Evolutionary conservation across 2,797 vertebrate species (phyloP), one percentile per base, ranked within the genome.

Genomic region (Monodelphis domestica): DNA sequence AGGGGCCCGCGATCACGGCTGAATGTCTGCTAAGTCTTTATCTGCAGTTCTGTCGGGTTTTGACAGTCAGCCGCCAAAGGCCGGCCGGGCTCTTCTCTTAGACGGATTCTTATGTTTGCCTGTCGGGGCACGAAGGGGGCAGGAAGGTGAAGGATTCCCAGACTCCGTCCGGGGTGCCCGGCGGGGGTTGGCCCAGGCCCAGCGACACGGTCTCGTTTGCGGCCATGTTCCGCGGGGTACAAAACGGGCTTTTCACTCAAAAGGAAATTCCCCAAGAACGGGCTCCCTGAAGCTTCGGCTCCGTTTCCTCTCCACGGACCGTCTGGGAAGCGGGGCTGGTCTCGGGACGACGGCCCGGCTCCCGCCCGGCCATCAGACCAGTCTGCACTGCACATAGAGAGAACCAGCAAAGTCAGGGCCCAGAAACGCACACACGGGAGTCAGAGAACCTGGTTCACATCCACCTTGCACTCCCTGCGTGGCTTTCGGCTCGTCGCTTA

Each of bases 11-110:
- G n/a, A n/a, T n/a, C n/a, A n/a, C n/a, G n/a, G n/a, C n/a, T n/a
- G n/a, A 6, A 0, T 54, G 95, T 97, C 91, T 95, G 94, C 51
- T 97, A 94, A 96, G 53, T 95, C 95, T 96, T 90, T 89, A 95
- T 90, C 53, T 91, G 87, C 94, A 95, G 30, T 70, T 55, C 55
- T 87, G 28, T 63, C 5, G 94, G 93, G 89, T 94, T 0, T 50
- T 95, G 95, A 92, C 89, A 95, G 94, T 90, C 90, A 96, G 30
- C 91, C 17, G 51, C 0, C 0, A 78, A 93, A 93, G 9, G 89
- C 12, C 87, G 78, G 26, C 70, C 21, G 1, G 0, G 21, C 3
- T 78, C 70, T 45, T 26, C 70, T 24, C 24, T 45, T 78, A 24
- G 70, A 24, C n/a, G 45, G 3, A 38, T 45, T 78, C 70, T 45